Percentiles rank a stretch among this genome's conserved stretches.
Evolutionary conservation across 2,797 vertebrate genomes (phyloP).

Genomic region (Staurois parvus): DNA sequence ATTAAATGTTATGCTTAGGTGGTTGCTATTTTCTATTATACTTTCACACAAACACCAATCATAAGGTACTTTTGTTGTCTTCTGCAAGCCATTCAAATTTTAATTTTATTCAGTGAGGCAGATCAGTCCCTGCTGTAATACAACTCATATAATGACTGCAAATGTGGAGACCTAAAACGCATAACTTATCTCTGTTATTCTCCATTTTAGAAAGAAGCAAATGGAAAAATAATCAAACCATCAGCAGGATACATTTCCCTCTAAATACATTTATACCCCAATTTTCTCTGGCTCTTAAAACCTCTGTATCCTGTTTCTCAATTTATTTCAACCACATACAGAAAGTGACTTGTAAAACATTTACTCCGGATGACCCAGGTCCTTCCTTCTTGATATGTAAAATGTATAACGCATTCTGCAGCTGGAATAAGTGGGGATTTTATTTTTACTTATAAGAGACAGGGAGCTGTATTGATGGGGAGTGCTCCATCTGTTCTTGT

Average conservation of each 20-base stretch:
- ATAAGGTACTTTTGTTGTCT: no score
- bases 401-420: constrained; percentile 6
- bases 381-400: background rate
- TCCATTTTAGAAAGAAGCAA: background rate
- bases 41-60: no score
- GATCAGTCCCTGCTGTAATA: no score
- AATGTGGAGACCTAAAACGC: no score
- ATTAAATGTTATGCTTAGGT: no score
- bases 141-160: no score
- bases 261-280: background rate
- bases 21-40: no score
- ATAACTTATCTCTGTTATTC: no score
- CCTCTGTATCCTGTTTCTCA: background rate
- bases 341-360: background rate
- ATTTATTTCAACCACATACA: background rate
- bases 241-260: background rate
- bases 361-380: background rate
- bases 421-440: background rate
- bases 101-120: no score
- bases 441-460: background rate
- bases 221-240: background rate
- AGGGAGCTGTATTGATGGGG: background rate
- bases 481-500: background rate
- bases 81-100: no score
- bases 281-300: background rate